phyloP scores from a whole-genome alignment of 1,140 invertebrate species.

The Drosophila repletoides region DNA sequence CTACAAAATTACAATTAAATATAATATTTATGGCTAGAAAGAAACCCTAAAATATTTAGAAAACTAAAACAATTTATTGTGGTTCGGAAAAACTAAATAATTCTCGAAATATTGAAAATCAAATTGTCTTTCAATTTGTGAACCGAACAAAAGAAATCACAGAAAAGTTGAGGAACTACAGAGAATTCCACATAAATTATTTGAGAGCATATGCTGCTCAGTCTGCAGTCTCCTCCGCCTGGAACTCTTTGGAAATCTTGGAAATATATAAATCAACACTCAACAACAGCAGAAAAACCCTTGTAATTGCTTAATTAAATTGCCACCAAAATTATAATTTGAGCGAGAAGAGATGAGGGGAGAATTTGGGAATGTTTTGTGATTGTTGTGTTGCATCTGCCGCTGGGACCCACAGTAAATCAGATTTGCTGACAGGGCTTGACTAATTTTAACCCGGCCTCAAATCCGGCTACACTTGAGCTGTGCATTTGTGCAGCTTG shows the following conservation, averaged over 20 bases:
- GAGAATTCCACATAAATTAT: neutral
- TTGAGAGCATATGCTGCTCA: neutral
- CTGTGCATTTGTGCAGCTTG: conserved; percentile 19
- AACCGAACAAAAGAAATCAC: too few species aligned
- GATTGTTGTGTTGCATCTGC: conserved; percentile 39
- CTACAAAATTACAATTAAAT: neutral
- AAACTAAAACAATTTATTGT: neutral
- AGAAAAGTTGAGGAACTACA: too few species aligned
- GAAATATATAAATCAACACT: conserved; percentile 68
- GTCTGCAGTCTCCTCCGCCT: too few species aligned
- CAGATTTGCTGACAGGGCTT: conserved; percentile 78
- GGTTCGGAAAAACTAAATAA: too few species aligned
- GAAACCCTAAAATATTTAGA: neutral
- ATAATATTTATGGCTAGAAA: neutral
- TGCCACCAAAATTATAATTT: conserved; percentile 78
- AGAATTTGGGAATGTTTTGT: conserved; percentile 13
- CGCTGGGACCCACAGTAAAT: conserved; percentile 62
- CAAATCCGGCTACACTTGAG: conserved; percentile 54
- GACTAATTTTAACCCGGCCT: conserved; percentile 75
- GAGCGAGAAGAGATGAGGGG: conserved; percentile 1
- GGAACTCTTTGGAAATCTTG: too few species aligned
- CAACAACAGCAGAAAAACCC: conserved; percentile 30
- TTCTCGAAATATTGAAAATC: too few species aligned
- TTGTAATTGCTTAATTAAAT: conserved; percentile 81
- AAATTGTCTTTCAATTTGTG: too few species aligned